Evolutionary conservation across 2,888 invertebrate genomes (phyloP).

Genomic region (Andricus curvator): DNA sequence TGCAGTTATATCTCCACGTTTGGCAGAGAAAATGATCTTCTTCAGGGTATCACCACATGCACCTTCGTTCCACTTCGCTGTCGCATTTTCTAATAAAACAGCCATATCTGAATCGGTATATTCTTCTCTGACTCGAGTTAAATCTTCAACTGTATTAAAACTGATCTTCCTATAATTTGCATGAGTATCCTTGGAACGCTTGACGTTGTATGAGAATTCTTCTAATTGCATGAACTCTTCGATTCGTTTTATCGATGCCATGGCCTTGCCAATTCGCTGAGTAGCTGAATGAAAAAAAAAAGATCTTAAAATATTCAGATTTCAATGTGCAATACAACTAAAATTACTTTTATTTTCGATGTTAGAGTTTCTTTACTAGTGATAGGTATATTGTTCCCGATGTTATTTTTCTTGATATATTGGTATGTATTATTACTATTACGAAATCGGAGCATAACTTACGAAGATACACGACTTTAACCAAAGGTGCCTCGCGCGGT

Average conservation of each 20-base stretch:
- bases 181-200: constrained; percentile 82
- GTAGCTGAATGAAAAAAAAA: constrained; percentile 78
- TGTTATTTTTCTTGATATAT: too few species aligned
- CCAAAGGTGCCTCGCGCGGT: too few species aligned
- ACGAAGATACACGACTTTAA: too few species aligned
- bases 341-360: too few species aligned
- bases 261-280: constrained; percentile 82
- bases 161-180: constrained; percentile 85
- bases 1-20: constrained; percentile 78
- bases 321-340: too few species aligned
- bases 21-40: too few species aligned
- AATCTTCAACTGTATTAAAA: constrained; percentile 82
- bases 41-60: constrained; percentile 63
- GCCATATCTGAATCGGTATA: constrained; percentile 77
- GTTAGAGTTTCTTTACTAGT: too few species aligned
- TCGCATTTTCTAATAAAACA: constrained; percentile 81
- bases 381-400: too few species aligned
- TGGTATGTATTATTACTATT: too few species aligned
- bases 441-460: too few species aligned
- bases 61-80: constrained; percentile 84
- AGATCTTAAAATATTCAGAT: too few species aligned
- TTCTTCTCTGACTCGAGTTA: constrained; percentile 83
- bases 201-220: constrained; percentile 79
- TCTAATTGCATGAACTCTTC: constrained; percentile 67
- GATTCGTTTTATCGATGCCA: constrained; percentile 82